Evolutionary conservation across 2,888 invertebrate genomes (phyloP), one percentile per base, ranked within the genome.

Genomic region (Scaptomyza parva): DNA sequence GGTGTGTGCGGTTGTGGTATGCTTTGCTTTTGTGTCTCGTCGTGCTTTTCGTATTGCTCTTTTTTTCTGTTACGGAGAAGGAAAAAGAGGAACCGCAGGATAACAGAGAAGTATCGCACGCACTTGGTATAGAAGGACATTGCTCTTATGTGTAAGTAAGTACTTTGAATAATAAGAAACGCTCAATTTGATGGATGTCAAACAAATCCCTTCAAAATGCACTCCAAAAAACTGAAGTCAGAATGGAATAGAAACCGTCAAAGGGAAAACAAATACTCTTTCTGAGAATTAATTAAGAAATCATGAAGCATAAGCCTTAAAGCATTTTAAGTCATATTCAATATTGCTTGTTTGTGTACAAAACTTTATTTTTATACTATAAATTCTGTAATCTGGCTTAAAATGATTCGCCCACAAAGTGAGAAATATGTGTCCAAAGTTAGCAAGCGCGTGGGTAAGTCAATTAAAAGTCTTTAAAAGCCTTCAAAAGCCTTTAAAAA

Each of bases 101-200:
- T 45, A 62, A 61, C 54, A 53, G 48, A 53, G 48, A 55, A 59
- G 63, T 24, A 48, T 63, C 59, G 50, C 66, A 72, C 77, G 57
- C 87, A 78, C 86, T 73, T 54, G 47, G 50, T 9, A 52, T 55
- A 76, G 72, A 65, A 55, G 72, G 72, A 55, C 74, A 67, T 74
- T 77, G 78, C 63, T 69, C 87, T 50, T 60, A 48, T 37, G 44
- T 39, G 47, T 54, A 69, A 86, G 74, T 63, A 43, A 77, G 78
- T 66, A 76, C 83, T 87, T 88, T 84, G 82, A 88, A 84, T 89
- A 86, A 86, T 87, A 77, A 70, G 75, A 75, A 75, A 82, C 77
- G 82, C 79, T 86, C 87, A 70, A 70, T 84, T 81, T 89, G 89
- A 86, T 81, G 82, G 85, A 86, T 81, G 77, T 66, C 63, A 60